These are phyloP conservation scores for Pteruthius melanotis DNA, from an alignment of 2,113 vertebrate species.

Conservation along the genomic window DNA sequence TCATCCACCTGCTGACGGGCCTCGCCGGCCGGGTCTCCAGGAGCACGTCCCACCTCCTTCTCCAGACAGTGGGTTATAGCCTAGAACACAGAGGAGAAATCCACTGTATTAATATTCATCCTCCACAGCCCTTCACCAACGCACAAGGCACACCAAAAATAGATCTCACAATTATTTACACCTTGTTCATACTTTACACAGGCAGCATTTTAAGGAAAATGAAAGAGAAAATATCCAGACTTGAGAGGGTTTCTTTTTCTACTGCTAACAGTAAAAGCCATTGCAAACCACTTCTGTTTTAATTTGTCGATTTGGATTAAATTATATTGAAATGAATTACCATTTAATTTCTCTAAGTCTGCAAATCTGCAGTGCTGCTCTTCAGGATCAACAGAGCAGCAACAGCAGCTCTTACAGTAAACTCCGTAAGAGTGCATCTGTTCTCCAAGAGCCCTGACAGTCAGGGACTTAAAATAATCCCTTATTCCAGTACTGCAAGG, in stretches of 20 bases:
- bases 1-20: conserved; percentile 89
- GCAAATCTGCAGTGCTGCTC: neutral
- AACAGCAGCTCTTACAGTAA: neutral
- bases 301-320: neutral
- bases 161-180: neutral
- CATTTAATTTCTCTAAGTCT: neutral
- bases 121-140: neutral
- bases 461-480: neutral
- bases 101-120: neutral
- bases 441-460: neutral
- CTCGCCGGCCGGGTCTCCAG: conserved; percentile 90
- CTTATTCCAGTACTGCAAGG: neutral
- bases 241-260: neutral
- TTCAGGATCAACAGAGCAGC: neutral
- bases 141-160: neutral
- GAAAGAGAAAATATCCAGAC: neutral
- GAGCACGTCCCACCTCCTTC: conserved; percentile 85
- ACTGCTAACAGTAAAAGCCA: neutral
- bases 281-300: neutral
- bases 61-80: conserved; percentile 89
- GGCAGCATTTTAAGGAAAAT: neutral
- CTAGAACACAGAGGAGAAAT: conserved; percentile 65
- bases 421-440: neutral
- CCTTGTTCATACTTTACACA: neutral
- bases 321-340: neutral